These are phyloP conservation scores for Andinoacara biseriatus DNA, from an alignment of 2,113 vertebrate genomes.

Conservation along the genomic window DNA sequence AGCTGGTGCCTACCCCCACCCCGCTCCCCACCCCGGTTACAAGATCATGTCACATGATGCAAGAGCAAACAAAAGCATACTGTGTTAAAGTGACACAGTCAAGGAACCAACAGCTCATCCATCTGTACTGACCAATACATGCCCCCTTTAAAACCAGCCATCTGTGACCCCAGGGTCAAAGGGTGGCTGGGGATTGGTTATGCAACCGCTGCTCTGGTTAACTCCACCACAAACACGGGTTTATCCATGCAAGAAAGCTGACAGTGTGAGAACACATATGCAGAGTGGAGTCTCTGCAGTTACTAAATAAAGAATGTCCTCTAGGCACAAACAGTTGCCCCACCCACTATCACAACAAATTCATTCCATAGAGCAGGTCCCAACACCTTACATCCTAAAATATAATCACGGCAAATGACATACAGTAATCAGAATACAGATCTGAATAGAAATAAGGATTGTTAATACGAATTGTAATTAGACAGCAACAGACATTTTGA, in stretches of 20 bases:
- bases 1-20: neutral
- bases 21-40: neutral
- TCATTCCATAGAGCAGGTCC: neutral
- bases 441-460: neutral
- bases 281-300: neutral
- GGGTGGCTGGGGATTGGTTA: conserved; percentile 18
- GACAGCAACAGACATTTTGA: neutral
- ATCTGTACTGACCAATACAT: neutral
- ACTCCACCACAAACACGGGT: neutral
- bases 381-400: neutral
- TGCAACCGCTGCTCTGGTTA: neutral
- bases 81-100: neutral
- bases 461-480: neutral
- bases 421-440: neutral
- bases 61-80: conserved; percentile 2
- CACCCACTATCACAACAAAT: neutral
- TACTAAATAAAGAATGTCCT: neutral
- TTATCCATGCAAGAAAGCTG: neutral
- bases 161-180: neutral
- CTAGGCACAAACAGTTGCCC: neutral
- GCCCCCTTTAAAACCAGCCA: neutral
- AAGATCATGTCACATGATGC: neutral
- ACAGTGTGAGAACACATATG: neutral
- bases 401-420: neutral
- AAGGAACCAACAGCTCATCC: neutral